Percentiles rank a stretch among this genome's conserved stretches.
These are phyloP conservation scores for Anhinga rufa DNA, from an alignment of 2,113 vertebrate species.

Conservation along the genomic window DNA sequence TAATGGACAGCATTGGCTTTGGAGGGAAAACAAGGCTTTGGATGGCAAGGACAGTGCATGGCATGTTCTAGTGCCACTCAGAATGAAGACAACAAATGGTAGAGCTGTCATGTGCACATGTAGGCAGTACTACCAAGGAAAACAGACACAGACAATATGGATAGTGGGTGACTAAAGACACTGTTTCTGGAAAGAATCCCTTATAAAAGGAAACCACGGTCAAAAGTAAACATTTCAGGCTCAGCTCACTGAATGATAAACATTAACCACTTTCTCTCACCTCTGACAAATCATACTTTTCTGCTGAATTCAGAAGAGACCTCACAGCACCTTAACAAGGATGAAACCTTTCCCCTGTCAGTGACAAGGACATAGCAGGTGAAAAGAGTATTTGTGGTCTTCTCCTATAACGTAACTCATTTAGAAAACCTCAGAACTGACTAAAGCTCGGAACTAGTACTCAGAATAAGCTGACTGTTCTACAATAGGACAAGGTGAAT, in stretches of 20 bases:
- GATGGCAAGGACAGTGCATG: neutral
- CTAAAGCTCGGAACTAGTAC: neutral
- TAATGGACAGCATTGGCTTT: neutral
- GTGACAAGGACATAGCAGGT: neutral
- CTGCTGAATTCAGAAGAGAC: neutral
- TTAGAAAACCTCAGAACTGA: neutral
- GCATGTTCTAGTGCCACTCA: neutral
- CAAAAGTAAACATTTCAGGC: neutral
- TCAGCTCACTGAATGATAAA: neutral
- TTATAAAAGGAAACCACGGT: neutral
- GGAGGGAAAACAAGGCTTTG: neutral
- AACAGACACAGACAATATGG: neutral
- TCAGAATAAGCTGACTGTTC: neutral
- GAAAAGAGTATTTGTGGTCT: neutral
- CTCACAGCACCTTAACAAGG: neutral
- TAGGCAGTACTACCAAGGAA: neutral
- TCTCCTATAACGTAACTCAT: fast-evolving
- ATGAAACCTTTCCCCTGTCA: neutral
- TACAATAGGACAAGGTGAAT: neutral
- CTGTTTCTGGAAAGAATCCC: neutral
- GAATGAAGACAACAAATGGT: neutral
- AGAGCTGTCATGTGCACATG: fast-evolving
- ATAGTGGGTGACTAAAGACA: neutral
- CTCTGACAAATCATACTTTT: neutral
- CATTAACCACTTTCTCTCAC: neutral